Conservation (phyloP, 1,140 invertebrate genomes). For the Maniola jurtina region DNA sequence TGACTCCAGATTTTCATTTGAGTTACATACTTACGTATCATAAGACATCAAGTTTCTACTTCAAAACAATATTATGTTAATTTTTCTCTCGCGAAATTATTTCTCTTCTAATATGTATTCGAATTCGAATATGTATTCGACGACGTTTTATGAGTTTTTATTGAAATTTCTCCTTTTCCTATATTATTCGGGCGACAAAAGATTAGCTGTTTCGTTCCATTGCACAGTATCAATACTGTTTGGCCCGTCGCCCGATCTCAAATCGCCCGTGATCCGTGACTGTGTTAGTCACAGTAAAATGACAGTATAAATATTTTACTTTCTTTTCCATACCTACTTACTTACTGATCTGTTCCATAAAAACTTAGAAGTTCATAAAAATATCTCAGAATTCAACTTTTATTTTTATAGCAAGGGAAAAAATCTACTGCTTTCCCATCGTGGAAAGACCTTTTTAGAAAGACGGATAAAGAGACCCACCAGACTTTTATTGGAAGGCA, state of each 20-base stretch:
- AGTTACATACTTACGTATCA: too few species aligned
- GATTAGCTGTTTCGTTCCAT: constrained; percentile 27
- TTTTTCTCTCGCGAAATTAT: neutral
- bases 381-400: too few species aligned
- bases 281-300: constrained; percentile 24
- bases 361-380: too few species aligned
- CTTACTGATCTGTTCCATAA: neutral
- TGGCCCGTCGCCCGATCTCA: constrained; percentile 20
- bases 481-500: too few species aligned
- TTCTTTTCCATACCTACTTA: neutral
- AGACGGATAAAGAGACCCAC: too few species aligned
- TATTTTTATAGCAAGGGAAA: too few species aligned
- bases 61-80: too few species aligned
- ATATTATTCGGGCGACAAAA: constrained; percentile 15
- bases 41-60: too few species aligned
- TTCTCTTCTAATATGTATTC: neutral
- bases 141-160: neutral
- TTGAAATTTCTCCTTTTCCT: constrained; percentile 5
- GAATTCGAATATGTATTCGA: neutral
- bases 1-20: too few species aligned
- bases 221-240: constrained; percentile 27
- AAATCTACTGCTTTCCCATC: too few species aligned
- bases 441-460: too few species aligned
- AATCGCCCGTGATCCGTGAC: constrained; percentile 33
- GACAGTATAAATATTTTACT: constrained; percentile 3